Evolutionary conservation across 30 jellyfish, hydroid and myxozoan genomes (phyloP), one percentile per base, ranked within the genome.

Genomic region (Aurelia sp.): DNA sequence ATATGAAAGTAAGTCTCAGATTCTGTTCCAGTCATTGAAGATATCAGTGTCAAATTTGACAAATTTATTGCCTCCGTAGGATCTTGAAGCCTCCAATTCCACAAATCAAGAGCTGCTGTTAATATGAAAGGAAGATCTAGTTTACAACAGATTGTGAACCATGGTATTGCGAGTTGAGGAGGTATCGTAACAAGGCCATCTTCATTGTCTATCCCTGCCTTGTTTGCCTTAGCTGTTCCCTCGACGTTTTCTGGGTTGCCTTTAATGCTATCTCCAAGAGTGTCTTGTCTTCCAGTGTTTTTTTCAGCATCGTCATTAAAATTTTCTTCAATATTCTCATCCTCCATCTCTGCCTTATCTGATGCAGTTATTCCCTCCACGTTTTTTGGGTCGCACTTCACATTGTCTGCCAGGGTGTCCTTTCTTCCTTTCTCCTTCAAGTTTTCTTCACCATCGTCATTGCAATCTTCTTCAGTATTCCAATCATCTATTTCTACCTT

Each of bases 61-160:
- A 82, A 50, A 6, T 17, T 27, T 13, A 20, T 62, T n/a, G 79
- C 65, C n/a, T 37, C 48, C 9, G 15, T 4, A 1, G 82, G 41
- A 59, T 82, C 92, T 58, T 70, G 61, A 1, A 82, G 65, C 33
- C 55, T 82, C 86, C 86, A 82, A 51, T 82, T 82, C 92, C 92
- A 82, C 9, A 71, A 10, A 37, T 82, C 92, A 8, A 82, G 50
- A 15, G 83, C 82, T 5, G 92, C 92, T 13, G 92, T 82, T 12
- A 82, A 30, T 0, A 82, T 57, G 16, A 82, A 69, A 27, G 92
- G 92, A 74, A 82, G 37, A 31, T 82, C 86, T 4, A 82, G 70
- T 70, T 71, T 55, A 20, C 44, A 13, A 81, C 92, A 82, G 3
- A 82, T 71, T 4, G 3, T 31, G 31, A 5, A 82, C 92, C 92